A percentile compares a stretch with the other conserved stretches of the same genome.
These are phyloP conservation scores for Caerostris extrusa DNA, from an alignment of 1,140 invertebrate genomes.

Conservation along the genomic window DNA sequence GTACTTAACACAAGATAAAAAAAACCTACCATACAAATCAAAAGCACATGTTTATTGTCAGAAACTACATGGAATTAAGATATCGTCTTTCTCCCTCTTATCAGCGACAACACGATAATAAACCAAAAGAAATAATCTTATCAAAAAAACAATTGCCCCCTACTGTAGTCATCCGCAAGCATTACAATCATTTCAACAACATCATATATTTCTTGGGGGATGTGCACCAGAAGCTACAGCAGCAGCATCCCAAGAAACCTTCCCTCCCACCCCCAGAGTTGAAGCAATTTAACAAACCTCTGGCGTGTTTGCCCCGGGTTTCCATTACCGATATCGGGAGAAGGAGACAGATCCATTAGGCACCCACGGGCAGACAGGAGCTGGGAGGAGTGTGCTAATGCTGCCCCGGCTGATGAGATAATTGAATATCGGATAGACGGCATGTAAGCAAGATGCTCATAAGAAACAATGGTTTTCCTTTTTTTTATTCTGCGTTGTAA, in stretches of 20 bases:
- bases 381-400: slow-evolving; percentile 13
- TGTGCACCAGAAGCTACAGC: neutral
- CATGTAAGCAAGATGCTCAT: slow-evolving; percentile 39
- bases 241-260: neutral
- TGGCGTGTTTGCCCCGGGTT: slow-evolving; percentile 18
- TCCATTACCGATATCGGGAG: slow-evolving; percentile 51
- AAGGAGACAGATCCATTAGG: slow-evolving; percentile 46
- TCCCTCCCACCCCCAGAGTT: neutral
- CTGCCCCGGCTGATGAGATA: slow-evolving; percentile 9
- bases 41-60: neutral
- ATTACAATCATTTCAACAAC: neutral
- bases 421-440: slow-evolving; percentile 23
- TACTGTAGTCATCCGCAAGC: neutral
- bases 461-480: slow-evolving; percentile 1
- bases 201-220: slow-evolving; percentile 4
- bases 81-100: neutral
- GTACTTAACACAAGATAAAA: neutral
- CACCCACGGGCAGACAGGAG: slow-evolving; percentile 9
- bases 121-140: neutral
- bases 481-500: too few species aligned
- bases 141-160: neutral
- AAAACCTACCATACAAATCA: neutral
- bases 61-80: neutral
- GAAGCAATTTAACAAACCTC: slow-evolving; percentile 65
- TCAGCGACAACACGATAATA: neutral